Evolutionary conservation across 2,797 vertebrate genomes (phyloP).

Genomic region (Tapera naevia): DNA sequence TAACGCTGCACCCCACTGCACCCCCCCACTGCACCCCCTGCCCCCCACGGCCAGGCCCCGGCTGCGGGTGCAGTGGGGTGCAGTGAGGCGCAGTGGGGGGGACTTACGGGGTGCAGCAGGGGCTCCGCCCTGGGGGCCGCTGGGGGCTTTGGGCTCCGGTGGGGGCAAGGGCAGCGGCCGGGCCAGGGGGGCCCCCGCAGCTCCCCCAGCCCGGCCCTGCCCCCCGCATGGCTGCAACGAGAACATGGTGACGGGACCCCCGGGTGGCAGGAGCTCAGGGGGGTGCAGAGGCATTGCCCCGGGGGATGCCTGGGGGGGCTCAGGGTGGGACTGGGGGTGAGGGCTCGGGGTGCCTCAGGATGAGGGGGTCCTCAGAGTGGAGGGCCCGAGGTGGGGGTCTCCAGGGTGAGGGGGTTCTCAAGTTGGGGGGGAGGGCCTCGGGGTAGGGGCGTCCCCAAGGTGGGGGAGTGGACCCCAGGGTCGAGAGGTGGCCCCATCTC

Average conservation of each 20-base stretch:
- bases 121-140: slow-evolving; percentile 87
- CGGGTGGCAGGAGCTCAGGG: neutral
- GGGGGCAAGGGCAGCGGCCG: slow-evolving; percentile 97
- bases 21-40: neutral
- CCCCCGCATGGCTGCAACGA: slow-evolving; percentile 15
- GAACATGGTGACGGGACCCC: neutral
- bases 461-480: too few species aligned
- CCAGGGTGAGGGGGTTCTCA: too few species aligned
- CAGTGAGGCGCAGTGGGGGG: slow-evolving; percentile 12
- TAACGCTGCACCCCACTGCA: neutral
- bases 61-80: slow-evolving; percentile 45
- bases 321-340: too few species aligned
- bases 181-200: slow-evolving; percentile 83
- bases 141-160: slow-evolving; percentile 92
- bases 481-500: too few species aligned
- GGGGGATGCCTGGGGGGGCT: too few species aligned
- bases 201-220: neutral
- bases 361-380: too few species aligned
- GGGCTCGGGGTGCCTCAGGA: too few species aligned
- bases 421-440: too few species aligned
- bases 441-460: too few species aligned
- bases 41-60: slow-evolving; percentile 65
- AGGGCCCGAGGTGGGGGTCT: too few species aligned
- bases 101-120: slow-evolving; percentile 97
- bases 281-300: neutral